Evolutionary conservation across 2,888 invertebrate genomes (phyloP).

Genomic region (Caenorhabditis japonica): DNA sequence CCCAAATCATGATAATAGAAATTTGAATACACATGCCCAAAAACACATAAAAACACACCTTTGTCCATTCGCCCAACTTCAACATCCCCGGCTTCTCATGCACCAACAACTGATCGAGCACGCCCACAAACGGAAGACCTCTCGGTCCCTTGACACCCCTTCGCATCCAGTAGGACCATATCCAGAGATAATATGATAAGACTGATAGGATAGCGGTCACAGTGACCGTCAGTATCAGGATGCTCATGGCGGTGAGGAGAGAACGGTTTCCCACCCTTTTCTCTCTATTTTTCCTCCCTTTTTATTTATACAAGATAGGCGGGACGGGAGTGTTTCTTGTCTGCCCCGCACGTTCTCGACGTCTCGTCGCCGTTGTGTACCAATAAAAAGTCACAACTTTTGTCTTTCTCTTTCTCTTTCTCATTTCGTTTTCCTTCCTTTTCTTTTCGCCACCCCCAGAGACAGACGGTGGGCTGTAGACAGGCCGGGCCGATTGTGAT

Average conservation of each 20-base stretch:
- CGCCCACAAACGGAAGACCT: constrained; percentile 22
- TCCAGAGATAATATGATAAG: constrained; percentile 16
- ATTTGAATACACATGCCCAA: neutral
- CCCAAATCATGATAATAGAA: too few relatives aligned
- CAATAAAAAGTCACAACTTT: constrained; percentile 28
- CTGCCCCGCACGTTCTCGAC: neutral
- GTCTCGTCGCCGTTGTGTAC: constrained; percentile 10
- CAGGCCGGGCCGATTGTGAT: too few relatives aligned
- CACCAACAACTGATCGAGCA: constrained; percentile 16
- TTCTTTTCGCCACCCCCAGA: neutral
- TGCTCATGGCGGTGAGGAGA: constrained; percentile 5
- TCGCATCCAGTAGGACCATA: constrained; percentile 39
- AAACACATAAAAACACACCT: constrained; percentile 10
- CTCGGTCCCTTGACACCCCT: constrained; percentile 21
- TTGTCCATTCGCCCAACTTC: constrained; percentile 31
- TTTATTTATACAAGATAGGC: constrained; percentile 25
- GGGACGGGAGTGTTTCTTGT: constrained; percentile 5
- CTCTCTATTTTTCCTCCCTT: neutral
- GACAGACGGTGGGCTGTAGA: neutral
- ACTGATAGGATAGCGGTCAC: constrained; percentile 4
- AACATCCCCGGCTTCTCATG: constrained; percentile 27
- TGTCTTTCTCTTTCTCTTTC: neutral
- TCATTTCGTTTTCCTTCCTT: neutral
- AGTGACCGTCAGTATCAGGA: neutral
- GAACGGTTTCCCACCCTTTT: neutral